A percentile compares a stretch with the other conserved stretches of the same genome.
These are phyloP conservation scores for Chymomyza costata DNA, from an alignment of 1,140 invertebrate species.

Conservation along the genomic window DNA sequence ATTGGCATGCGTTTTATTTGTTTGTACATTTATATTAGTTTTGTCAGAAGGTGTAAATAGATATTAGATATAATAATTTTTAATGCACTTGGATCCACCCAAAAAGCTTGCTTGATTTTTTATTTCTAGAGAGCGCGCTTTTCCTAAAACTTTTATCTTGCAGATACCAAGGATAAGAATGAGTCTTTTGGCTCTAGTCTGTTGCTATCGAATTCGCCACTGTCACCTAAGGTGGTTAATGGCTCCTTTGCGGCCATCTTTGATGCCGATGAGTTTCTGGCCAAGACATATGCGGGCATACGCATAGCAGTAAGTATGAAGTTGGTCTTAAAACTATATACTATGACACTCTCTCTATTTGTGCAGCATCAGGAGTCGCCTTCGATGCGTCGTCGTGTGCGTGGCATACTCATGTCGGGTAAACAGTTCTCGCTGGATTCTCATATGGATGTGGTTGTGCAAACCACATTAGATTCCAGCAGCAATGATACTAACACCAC, in stretches of 20 bases:
- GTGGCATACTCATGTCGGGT: conserved; percentile 91
- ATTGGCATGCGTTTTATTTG: conserved; percentile 9
- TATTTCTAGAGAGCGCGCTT: no score
- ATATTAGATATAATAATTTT: conserved; percentile 12
- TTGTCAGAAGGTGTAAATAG: conserved; percentile 19
- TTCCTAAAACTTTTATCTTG: neutral
- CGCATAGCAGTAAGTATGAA: conserved; percentile 54
- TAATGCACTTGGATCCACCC: conserved; percentile 43
- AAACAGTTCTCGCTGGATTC: conserved; percentile 94
- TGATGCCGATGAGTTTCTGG: conserved; percentile 89
- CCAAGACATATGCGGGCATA: conserved; percentile 88
- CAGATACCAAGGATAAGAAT: conserved; percentile 87
- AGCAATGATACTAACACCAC: conserved; percentile 13
- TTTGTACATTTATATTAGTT: conserved; percentile 11
- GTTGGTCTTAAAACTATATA: neutral
- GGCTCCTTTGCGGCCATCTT: conserved; percentile 97
- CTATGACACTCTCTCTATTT: no score
- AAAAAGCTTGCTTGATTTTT: conserved; percentile 1
- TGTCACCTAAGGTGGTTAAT: conserved; percentile 98
- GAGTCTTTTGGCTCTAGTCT: conserved; percentile 95
- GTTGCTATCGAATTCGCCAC: conserved; percentile 93
- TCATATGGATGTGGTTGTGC: conserved; percentile 84
- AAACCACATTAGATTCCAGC: conserved; percentile 46
- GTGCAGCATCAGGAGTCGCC: conserved; percentile 69
- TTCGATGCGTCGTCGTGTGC: conserved; percentile 88